These are phyloP conservation scores for Sakesphorus luctuosus DNA, from an alignment of 2,113 vertebrate species.

Conservation along the genomic window DNA sequence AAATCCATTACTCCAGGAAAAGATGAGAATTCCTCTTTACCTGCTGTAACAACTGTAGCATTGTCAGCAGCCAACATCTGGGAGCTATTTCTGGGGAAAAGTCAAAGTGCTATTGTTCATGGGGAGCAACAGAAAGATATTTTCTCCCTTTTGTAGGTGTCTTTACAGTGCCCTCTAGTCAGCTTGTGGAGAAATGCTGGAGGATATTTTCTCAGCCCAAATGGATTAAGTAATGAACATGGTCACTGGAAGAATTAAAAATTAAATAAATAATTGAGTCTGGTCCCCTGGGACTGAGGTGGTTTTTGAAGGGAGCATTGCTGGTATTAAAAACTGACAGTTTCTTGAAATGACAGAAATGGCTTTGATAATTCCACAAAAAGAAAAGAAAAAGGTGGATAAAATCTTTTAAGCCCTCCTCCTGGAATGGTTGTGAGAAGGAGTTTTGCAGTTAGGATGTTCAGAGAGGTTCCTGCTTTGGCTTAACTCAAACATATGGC, in stretches of 20 bases:
- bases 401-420: background rate
- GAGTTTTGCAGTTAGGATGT: background rate
- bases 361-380: background rate
- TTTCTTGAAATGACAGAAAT: background rate
- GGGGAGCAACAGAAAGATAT: background rate
- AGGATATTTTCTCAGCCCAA: background rate
- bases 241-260: background rate
- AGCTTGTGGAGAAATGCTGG: conserved; percentile 35
- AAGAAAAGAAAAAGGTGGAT: background rate
- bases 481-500: background rate
- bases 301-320: background rate
- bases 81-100: conserved; percentile 24
- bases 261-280: background rate
- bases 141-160: background rate
- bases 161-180: conserved; percentile 66
- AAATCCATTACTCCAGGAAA: background rate
- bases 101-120: conserved; percentile 39
- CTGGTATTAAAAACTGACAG: background rate
- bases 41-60: background rate
- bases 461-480: background rate
- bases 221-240: background rate
- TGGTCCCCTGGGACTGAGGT: background rate
- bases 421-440: background rate
- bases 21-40: background rate
- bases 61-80: conserved; percentile 18